Conservation (phyloP, 2,888 invertebrate species). For the Galerucella pusilla region DNA sequence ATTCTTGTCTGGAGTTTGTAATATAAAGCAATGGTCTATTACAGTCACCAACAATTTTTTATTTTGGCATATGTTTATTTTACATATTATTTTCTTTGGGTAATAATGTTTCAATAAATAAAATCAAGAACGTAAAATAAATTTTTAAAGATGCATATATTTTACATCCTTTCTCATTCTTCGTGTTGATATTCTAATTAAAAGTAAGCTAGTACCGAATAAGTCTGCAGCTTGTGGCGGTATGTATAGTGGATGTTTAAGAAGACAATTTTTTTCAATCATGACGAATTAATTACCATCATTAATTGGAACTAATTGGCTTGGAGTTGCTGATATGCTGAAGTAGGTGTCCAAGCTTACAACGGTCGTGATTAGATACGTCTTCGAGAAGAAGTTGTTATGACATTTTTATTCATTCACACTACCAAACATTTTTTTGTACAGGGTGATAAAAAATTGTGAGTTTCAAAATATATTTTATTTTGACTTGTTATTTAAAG, state of each 20-base stretch:
- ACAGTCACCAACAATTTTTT: background rate
- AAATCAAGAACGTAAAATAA: too few relatives aligned
- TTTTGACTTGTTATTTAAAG: background rate
- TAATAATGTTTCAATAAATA: too few relatives aligned
- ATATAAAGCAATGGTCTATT: background rate
- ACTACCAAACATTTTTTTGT: background rate
- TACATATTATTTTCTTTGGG: background rate
- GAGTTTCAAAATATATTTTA: too few relatives aligned
- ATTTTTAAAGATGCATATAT: too few relatives aligned
- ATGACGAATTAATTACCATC: conserved; percentile 15
- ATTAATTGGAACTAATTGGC: conserved; percentile 29
- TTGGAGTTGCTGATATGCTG: conserved; percentile 13
- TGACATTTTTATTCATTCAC: background rate
- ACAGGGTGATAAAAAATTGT: background rate
- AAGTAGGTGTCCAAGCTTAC: conserved; percentile 10
- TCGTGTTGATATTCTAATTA: background rate
- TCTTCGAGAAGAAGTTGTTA: background rate
- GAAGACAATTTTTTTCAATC: conserved; percentile 1
- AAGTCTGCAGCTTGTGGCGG: background rate
- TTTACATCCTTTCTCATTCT: too few relatives aligned
- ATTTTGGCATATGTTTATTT: background rate
- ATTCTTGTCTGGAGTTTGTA: background rate
- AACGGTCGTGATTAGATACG: conserved; percentile 3
- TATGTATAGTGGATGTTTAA: background rate
- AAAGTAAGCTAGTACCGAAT: background rate